Conservation (phyloP, 1,140 invertebrate genomes). For the Zaprionus africanus region DNA sequence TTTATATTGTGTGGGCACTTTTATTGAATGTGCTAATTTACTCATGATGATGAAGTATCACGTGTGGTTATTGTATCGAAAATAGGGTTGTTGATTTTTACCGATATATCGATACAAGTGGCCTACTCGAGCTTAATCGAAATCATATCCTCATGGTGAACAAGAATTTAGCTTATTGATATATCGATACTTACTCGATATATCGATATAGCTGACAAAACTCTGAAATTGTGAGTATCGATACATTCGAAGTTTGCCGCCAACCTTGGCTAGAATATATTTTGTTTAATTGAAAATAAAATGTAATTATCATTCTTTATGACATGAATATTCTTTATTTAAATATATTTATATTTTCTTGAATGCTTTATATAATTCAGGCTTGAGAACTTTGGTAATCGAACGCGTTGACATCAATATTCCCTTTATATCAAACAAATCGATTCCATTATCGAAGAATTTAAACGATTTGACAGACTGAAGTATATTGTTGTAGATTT, state of each 20-base stretch:
- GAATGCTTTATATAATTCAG: background rate
- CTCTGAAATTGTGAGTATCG: background rate
- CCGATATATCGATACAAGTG: constrained; percentile 13
- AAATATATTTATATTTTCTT: background rate
- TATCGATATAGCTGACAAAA: background rate
- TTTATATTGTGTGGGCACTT: constrained; percentile 92
- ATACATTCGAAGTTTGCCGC: background rate
- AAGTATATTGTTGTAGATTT: background rate
- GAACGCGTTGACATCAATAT: no score
- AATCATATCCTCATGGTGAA: background rate
- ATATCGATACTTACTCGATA: background rate
- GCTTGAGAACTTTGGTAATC: no score
- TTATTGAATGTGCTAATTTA: constrained; percentile 87
- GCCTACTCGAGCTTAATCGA: background rate
- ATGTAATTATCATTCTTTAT: no score
- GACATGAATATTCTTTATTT: background rate
- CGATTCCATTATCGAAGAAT: background rate
- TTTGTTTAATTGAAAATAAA: background rate
- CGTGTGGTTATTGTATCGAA: constrained; percentile 41
- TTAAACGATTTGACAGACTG: no score
- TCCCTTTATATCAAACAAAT: no score
- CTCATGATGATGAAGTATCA: constrained; percentile 60
- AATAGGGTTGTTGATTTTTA: background rate
- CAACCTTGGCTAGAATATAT: background rate
- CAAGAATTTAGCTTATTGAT: background rate